Evolutionary conservation across 2,888 invertebrate species (phyloP).

Genomic region (Agrotis puta): DNA sequence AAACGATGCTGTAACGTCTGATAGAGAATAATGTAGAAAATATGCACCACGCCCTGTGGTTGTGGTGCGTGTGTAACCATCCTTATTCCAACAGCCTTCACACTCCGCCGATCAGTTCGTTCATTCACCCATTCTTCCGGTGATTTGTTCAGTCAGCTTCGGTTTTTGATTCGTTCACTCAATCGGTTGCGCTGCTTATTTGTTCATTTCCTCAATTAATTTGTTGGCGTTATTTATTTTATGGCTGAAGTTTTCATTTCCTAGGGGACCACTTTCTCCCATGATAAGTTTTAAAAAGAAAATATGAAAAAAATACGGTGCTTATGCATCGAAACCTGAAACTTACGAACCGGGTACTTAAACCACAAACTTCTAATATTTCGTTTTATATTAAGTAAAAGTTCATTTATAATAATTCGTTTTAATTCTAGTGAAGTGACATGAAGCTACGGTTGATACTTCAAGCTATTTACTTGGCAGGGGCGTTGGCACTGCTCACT

Average conservation of each 20-base stretch:
- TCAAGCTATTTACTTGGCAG: slow-evolving; percentile 12
- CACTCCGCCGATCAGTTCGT: slow-evolving; percentile 26
- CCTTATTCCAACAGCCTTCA: slow-evolving; percentile 37
- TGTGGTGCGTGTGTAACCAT: neutral
- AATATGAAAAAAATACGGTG: too few relatives aligned
- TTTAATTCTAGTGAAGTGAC: slow-evolving; percentile 12
- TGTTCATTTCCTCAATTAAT: slow-evolving; percentile 18
- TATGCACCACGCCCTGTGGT: too few relatives aligned
- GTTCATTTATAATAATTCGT: slow-evolving; percentile 26
- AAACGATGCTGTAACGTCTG: too few relatives aligned
- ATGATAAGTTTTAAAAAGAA: too few relatives aligned
- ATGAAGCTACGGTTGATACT: slow-evolving; percentile 6
- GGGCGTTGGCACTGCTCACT: slow-evolving; percentile 11
- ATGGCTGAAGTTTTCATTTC: neutral
- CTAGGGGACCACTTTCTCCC: too few relatives aligned
- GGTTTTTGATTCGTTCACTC: slow-evolving; percentile 37
- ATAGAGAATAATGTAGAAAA: too few relatives aligned
- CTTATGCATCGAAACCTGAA: too few relatives aligned
- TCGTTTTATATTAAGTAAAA: too few relatives aligned
- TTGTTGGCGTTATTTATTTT: slow-evolving; percentile 26
- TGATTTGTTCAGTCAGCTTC: slow-evolving; percentile 45
- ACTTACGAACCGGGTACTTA: too few relatives aligned
- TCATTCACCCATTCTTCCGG: slow-evolving; percentile 49
- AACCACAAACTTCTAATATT: too few relatives aligned
- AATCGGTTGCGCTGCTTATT: slow-evolving; percentile 20